Evolutionary conservation across 2,113 vertebrate genomes (phyloP).

Genomic region (Probosciger aterrimus): DNA sequence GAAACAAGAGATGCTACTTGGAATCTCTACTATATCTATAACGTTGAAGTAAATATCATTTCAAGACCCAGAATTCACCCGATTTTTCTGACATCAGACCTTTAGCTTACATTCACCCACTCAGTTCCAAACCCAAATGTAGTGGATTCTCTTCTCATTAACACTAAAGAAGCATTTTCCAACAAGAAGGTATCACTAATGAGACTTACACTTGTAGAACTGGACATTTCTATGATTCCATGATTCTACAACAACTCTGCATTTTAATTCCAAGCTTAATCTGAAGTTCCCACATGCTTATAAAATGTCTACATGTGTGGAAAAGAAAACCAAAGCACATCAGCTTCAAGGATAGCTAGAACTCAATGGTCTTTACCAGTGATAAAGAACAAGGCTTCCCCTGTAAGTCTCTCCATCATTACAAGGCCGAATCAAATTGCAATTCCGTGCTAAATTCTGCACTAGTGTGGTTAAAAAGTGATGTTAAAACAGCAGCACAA

Average conservation of each 20-base stretch:
- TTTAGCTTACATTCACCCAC: background rate
- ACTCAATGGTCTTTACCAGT: background rate
- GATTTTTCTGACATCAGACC: slow-evolving; percentile 4
- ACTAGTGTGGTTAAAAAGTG: background rate
- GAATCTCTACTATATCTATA: background rate
- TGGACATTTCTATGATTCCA: no score
- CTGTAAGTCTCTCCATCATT: background rate
- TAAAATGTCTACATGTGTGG: background rate
- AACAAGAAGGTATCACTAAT: background rate
- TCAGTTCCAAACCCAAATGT: background rate
- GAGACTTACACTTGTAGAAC: background rate
- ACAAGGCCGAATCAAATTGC: background rate
- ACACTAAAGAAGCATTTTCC: background rate
- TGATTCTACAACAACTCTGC: no score
- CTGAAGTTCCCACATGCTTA: background rate
- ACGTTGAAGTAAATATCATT: background rate
- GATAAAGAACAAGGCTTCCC: background rate
- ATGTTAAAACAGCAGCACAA: background rate
- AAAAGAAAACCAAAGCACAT: background rate
- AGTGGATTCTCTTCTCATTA: background rate
- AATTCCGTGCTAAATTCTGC: background rate
- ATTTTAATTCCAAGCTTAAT: background rate
- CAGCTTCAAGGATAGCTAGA: background rate
- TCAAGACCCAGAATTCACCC: background rate
- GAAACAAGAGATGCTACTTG: background rate